Evolutionary conservation across 35 echinoderm and acorn worm species (phyloP).

Genomic region (Eucidaris tribuloides): DNA sequence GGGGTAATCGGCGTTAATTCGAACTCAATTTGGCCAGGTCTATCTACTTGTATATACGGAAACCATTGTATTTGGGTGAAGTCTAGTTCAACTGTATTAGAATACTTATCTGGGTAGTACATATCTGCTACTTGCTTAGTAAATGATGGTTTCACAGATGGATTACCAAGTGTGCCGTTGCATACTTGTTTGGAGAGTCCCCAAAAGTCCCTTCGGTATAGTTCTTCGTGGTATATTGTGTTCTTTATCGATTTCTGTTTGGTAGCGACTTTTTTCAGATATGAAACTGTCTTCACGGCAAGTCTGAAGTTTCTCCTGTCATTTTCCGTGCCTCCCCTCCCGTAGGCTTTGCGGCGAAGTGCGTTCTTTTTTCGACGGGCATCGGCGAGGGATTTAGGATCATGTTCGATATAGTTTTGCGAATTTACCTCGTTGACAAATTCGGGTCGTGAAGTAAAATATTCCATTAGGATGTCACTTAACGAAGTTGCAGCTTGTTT

Average conservation of each 20-base stretch:
- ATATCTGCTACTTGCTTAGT: conserved; percentile 14
- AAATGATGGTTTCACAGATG: not conserved
- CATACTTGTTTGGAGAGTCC: not conserved
- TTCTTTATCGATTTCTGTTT: not conserved
- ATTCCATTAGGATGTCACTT: no score
- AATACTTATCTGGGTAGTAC: conserved; percentile 15
- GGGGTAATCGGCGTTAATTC: not conserved
- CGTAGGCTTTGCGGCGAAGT: not conserved
- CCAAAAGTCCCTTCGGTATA: conserved; percentile 27
- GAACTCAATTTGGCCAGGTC: not conserved
- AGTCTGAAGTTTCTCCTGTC: conserved; percentile 1
- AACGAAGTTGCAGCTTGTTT: no score
- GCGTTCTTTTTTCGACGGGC: not conserved
- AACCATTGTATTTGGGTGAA: conserved; percentile 11
- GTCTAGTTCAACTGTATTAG: not conserved
- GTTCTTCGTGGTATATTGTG: not conserved
- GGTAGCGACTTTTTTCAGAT: not conserved
- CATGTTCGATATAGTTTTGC: not conserved
- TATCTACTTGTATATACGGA: not conserved
- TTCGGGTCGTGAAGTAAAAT: no score
- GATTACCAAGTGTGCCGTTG: not conserved
- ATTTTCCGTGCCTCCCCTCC: not conserved
- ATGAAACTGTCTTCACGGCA: conserved; percentile 9
- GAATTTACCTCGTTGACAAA: no score
- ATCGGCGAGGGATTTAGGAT: not conserved